Base-by-base conservation (phyloP, 2,888 invertebrate genomes). In the Morinoia aosen region DNA sequence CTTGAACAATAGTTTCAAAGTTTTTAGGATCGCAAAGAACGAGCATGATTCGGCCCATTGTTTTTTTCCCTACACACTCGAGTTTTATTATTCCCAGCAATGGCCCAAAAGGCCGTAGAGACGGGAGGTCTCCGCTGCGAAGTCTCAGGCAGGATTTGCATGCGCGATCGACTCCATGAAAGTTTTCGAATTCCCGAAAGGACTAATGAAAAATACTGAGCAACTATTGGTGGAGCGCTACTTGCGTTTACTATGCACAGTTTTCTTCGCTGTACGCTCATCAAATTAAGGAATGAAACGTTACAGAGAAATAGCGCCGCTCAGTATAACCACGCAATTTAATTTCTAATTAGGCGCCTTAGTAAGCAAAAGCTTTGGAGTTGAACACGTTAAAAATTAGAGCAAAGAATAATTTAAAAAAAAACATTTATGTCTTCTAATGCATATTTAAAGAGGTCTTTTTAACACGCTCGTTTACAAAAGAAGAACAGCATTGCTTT, bases 61-160 rank as follows among this genome's bases (percentile, higher is more conserved):
- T 76, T 76, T 76, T 76, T 76, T 76, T 1, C 10, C 76, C 25
- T 76, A 76, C 8, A 76, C 76, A 76, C 76, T 61, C 76, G 76
- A 76, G 76, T 76, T 76, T 76, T 76, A 61, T 76, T 76, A 76
- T 76, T 76, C 25, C 12, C 76, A 76, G 76, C 76, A 76, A 76
- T 76, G 76, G 76, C 76, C 76, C 76, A 76, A 90, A 48, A 40
- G 90, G 40, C 39, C 90, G 90, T 90, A 48, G 90, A 90, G 40
- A 90, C 39, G 25, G 40, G 88, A 40, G 90, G 40, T 90, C 25
- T 48, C 76, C 25, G 76, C 76, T 76, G 7, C 76, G 25, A 90
- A 90, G 90, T 90, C 90, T 90, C 90, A 90, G 90, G 40, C 90
- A 40, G 90, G 90, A 90, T 90, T 48, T 48, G 90, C 90, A 40